Conservation (phyloP, 1,140 invertebrate species). For the Hylaeus anthracinus region DNA sequence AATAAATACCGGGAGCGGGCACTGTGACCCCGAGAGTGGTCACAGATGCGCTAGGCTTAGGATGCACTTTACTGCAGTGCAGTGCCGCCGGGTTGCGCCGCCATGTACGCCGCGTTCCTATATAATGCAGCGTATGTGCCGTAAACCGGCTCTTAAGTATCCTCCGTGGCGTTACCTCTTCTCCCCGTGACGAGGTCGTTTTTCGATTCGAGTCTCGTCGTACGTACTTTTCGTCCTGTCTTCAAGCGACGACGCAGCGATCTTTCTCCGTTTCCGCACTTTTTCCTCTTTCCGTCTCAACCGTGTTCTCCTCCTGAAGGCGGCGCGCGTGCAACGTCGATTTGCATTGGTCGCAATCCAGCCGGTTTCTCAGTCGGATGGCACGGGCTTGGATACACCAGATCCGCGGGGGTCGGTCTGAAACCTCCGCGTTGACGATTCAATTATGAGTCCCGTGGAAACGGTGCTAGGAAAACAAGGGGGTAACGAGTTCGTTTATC, state of each 20-base stretch:
- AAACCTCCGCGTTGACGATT: slow-evolving; percentile 5
- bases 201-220: slow-evolving; percentile 28
- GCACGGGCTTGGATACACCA: neutral
- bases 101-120: slow-evolving; percentile 27
- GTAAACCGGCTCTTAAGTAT: slow-evolving; percentile 55
- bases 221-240: slow-evolving; percentile 17
- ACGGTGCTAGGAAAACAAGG: neutral
- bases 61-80: slow-evolving; percentile 75
- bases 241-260: slow-evolving; percentile 5
- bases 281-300: too few relatives aligned
- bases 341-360: slow-evolving; percentile 20
- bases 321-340: neutral
- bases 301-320: too few relatives aligned
- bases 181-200: slow-evolving; percentile 34
- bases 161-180: slow-evolving; percentile 37
- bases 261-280: neutral
- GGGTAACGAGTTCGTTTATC: neutral
- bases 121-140: slow-evolving; percentile 48
- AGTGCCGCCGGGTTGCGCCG: slow-evolving; percentile 37
- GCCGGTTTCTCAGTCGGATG: neutral
- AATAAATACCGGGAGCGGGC: slow-evolving; percentile 69
- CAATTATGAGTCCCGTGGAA: neutral
- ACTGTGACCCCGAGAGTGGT: slow-evolving; percentile 67
- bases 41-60: slow-evolving; percentile 71
- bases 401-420: neutral